Base-by-base conservation (phyloP, 2,888 invertebrate species). In the Drosophila phalerata region DNA sequence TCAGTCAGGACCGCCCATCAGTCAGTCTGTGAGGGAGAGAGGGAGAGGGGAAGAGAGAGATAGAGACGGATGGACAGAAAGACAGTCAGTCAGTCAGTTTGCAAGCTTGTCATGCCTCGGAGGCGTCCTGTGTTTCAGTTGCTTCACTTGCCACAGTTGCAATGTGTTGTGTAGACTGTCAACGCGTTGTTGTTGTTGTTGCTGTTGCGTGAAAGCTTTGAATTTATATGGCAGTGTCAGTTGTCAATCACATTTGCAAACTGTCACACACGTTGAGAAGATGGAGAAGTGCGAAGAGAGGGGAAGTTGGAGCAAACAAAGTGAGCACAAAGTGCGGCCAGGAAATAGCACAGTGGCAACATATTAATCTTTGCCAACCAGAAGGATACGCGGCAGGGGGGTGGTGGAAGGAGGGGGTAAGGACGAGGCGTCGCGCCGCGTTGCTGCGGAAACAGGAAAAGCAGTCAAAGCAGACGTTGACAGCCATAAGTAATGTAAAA, bases 191-290 rank as follows among this genome's bases (percentile, higher is more conserved):
- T 45, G 60, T 1, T 42, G 40, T 1, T 42, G 53, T 3, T 40
- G 28, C 9, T 73, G 68, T 48, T 58, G 63, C 80, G 77, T 80
- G 79, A 85, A 80, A 85, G 84, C 89, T 87, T 90, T 90, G 88
- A 87, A 85, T 90, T 88, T 89, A 85, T 90, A 82, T 83, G 89
- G 74, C 82, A 82, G 82, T 90, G 89, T 89, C 89, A 90, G 81
- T 85, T 90, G 90, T 89, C 89, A 90, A 90, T 89, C 90, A 90
- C 84, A 89, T 89, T 89, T 81, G 84, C 81, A 86, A 88, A 86
- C 79, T 89, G 90, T 90, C 89, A 82, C 84, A 89, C 78, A 83
- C 82, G 88, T 67, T 45, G 56, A 11, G 38, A 15, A 51, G 58
- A 53, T 64, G 73, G 28, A 8, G 28, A 28, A 71, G 28, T 28